Base-by-base conservation (phyloP, 1,140 invertebrate genomes). In the Andrena cerasifolii region DNA sequence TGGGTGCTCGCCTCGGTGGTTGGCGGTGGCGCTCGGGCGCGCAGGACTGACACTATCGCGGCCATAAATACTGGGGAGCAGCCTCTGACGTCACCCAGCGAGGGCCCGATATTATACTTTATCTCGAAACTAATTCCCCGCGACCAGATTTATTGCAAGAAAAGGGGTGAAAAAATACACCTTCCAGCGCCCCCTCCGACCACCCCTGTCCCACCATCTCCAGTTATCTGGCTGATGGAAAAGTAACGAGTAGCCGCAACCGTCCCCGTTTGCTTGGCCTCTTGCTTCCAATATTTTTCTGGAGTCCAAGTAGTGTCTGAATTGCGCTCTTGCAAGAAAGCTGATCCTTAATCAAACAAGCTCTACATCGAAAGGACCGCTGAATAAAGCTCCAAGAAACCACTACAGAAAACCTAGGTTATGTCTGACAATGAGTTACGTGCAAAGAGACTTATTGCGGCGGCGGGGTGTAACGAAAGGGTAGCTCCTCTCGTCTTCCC, bases 71-170 rank as follows among this genome's bases (percentile, higher is more conserved):
- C 83, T 85, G 79, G 83, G 86, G 80, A 86, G 84, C 83, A 89
- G 89, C 86, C 89, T 90, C 89, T 89, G 89, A 90, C 89, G 89
- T 90, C 89, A 89, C 84, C 87, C 78, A 78, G 80, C 85, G 86
- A 87, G 86, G 87, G 89, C 84, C 88, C 88, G 89, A 90, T 90
- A 89, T 90, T 90, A 90, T 90, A 89, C 89, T 90, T 90, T 90
- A 90, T 90, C 89, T 90, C 88, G 83, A 89, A 90, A 90, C 89
- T 90, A 90, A 90, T 90, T 90, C 89, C 84, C 89, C 86, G 87
- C 88, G 88, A 85, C 83, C 87, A 90, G 89, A 90, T 90, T 90
- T 90, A 90, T 90, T 89, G 87, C 89, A 89, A 89, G 88, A 90
- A 88, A 85, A 86, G 86, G 88, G 87, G 87, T 85, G 82, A 89